These are phyloP conservation scores for Battus philenor DNA, from an alignment of 1,140 invertebrate species.

Conservation along the genomic window DNA sequence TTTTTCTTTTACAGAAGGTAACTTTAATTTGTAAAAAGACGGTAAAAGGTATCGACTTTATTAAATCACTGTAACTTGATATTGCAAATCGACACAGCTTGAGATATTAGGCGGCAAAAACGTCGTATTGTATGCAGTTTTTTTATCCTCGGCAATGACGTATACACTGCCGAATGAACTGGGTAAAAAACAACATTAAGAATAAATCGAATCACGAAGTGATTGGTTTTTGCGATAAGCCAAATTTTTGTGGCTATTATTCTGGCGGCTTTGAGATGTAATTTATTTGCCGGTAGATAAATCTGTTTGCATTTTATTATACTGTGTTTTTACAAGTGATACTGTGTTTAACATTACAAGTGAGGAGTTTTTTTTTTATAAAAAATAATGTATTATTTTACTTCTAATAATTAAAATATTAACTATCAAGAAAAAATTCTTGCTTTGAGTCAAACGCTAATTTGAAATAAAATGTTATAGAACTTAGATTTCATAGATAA, in stretches of 20 bases:
- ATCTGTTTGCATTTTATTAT: slow-evolving; percentile 3
- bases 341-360: no score
- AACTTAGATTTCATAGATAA: no score
- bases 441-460: no score
- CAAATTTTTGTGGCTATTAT: slow-evolving; percentile 27
- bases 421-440: no score
- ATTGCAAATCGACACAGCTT: slow-evolving; percentile 4
- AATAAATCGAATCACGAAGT: slow-evolving; percentile 63
- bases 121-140: slow-evolving; percentile 42
- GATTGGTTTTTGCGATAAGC: slow-evolving; percentile 49
- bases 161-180: slow-evolving; percentile 43
- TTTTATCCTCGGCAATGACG: slow-evolving; percentile 41
- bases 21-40: no score
- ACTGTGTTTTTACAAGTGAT: no score
- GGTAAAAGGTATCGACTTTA: no score
- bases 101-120: slow-evolving; percentile 23
- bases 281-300: slow-evolving; percentile 16
- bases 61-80: slow-evolving; percentile 5
- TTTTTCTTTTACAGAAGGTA: no score
- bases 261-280: slow-evolving; percentile 17
- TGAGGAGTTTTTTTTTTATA: no score
- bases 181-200: slow-evolving; percentile 36
- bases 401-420: no score
- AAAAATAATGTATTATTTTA: no score
- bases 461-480: no score